phyloP scores from a whole-genome alignment of 2,113 vertebrate species.

The Pelobates fuscus region DNA sequence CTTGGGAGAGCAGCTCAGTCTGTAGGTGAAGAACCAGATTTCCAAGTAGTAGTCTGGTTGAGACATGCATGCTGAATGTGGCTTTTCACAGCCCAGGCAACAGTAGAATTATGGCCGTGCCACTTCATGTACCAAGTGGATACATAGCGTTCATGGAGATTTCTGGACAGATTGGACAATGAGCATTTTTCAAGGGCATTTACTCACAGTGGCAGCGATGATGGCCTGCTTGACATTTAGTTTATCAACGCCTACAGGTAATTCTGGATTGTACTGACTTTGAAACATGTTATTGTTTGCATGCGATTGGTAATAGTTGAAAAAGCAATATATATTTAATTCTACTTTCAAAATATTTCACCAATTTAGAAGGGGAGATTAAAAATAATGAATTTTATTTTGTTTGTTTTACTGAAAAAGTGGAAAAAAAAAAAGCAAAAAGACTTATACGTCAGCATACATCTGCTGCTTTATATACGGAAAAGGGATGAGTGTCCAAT shows the following conservation, averaged over 20 bases:
- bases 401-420: too few relatives aligned
- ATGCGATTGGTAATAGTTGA: too few relatives aligned
- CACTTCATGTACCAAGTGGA: neutral
- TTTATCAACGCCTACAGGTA: neutral
- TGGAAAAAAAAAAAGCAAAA: too few relatives aligned
- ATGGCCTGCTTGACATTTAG: neutral
- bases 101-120: slow-evolving; percentile 1
- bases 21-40: slow-evolving; percentile 31
- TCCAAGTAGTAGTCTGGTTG: slow-evolving; percentile 4
- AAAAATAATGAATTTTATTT: too few relatives aligned
- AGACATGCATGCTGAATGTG: slow-evolving; percentile 5
- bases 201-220: neutral
- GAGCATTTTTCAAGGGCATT: neutral
- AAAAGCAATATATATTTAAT: too few relatives aligned
- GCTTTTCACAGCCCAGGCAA: neutral
- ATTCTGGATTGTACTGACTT: neutral
- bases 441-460: too few relatives aligned
- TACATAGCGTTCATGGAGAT: neutral
- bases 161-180: neutral
- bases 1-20: neutral
- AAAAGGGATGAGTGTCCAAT: too few relatives aligned
- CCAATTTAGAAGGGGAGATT: too few relatives aligned
- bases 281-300: too few relatives aligned
- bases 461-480: too few relatives aligned
- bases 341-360: too few relatives aligned